Evolutionary conservation across 1,140 invertebrate genomes (phyloP), one percentile per base, ranked within the genome.

Genomic region (Rhagoletis pomonella): DNA sequence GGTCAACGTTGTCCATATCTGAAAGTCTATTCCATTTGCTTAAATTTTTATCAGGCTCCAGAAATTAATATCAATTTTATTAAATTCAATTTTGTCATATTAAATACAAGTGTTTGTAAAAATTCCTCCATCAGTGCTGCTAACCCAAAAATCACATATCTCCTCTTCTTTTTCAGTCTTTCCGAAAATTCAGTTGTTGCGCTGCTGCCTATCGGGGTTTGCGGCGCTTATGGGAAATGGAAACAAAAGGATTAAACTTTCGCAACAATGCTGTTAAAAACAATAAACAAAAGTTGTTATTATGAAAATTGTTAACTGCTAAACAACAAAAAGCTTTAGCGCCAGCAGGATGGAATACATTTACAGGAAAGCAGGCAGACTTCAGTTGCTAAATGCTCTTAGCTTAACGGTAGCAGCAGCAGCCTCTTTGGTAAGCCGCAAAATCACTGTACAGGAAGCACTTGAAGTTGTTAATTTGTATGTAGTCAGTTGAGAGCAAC

Each of bases 251-350:
- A 90, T 92, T 92, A 91, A 92, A 91, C 84, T 69, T 58, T 86
- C 73, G 44, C 44, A 65, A 91, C 90, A 92, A 92, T 91, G 90
- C 90, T 91, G 90, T 90, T 90, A 92, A 91, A 92, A 92, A 92
- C 90, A 92, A 92, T 92, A 92, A 92, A 92, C 91, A 92, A 88
- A 69, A 87, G 64, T 87, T 73, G 64, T 60, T 85, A 62, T 59
- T 85, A 85, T 85, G 84, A 85, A 85, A 85, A 85, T 85, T 85
- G 84, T 42, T 85, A 55, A 55, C 50, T 55, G 10, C 19, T 42
- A 6, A 85, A 29, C 29, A 59, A 62, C 55, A 85, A 85, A 85
- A 81, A 55, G 73, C 50, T 6, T 81, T 55, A 55, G 73, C 73
- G 73, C 73, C 47, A 55, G 47, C n/a, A 10, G 14, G 42, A 81